Evolutionary conservation across 2,888 invertebrate species (phyloP).

Genomic region (Lepidocyrtinus sp.): DNA sequence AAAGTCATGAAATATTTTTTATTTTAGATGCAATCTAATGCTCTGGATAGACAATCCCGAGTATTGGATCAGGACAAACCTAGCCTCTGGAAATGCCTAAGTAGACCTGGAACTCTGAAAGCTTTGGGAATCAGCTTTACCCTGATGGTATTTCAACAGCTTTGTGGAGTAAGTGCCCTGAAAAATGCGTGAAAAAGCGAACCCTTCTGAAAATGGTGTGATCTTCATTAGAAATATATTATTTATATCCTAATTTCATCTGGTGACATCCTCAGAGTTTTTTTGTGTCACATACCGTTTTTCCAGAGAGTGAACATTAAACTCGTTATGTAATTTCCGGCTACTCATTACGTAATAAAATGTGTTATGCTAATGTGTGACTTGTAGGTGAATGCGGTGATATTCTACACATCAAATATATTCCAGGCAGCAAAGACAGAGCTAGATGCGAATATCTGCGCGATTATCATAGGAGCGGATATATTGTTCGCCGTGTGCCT

Average conservation of each 20-base stretch:
- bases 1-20: no score
- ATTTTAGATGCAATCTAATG: conserved; percentile 40
- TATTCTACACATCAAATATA: conserved; percentile 83
- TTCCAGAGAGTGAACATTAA: no score
- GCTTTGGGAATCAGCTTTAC: conserved; percentile 47
- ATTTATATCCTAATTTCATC: no score
- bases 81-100: conserved; percentile 43
- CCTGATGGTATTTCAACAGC: conserved; percentile 54
- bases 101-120: conserved; percentile 44
- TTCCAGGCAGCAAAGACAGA: conserved; percentile 81
- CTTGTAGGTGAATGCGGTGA: conserved; percentile 85
- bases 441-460: conserved; percentile 75
- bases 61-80: conserved; percentile 14
- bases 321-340: no score
- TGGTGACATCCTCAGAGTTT: no score
- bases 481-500: conserved; percentile 73
- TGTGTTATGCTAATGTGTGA: neutral
- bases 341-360: no score
- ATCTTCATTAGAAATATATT: no score
- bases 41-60: conserved; percentile 30
- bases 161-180: conserved; percentile 58
- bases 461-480: conserved; percentile 76
- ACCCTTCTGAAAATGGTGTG: no score
- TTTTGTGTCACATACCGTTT: no score
- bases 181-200: no score